phyloP scores from a whole-genome alignment of 2,888 invertebrate species.

The Eugnorisma glareosa region DNA sequence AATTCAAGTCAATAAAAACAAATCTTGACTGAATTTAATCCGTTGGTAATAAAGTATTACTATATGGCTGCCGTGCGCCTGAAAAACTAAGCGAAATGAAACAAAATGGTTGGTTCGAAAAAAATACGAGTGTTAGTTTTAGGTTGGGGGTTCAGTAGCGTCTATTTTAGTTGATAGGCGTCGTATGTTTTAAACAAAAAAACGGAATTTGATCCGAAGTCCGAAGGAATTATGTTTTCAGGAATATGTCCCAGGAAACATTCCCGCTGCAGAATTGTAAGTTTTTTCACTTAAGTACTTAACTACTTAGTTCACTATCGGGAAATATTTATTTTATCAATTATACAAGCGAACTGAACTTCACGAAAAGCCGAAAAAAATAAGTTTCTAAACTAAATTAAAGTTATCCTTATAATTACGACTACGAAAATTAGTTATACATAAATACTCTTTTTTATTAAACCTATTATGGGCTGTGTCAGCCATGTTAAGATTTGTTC shows the following conservation, averaged over 20 bases:
- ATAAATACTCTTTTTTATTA: not conserved
- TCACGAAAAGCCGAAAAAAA: not conserved
- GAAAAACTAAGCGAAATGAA: slow-evolving; percentile 70
- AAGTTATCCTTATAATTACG: not conserved
- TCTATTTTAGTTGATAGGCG: not conserved
- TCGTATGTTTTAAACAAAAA: not conserved
- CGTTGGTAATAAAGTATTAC: slow-evolving; percentile 72
- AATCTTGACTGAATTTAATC: slow-evolving; percentile 69
- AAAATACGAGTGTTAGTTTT: slow-evolving; percentile 46
- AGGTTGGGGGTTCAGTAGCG: slow-evolving; percentile 19
- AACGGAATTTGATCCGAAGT: not conserved
- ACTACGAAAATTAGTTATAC: not conserved
- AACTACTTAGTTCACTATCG: not conserved
- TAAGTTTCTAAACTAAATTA: not conserved
- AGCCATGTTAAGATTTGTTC: not conserved
- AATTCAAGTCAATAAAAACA: slow-evolving; percentile 78
- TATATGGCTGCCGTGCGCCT: slow-evolving; percentile 61
- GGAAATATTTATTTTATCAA: not conserved
- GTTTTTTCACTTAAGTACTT: not conserved
- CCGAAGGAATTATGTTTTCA: not conserved
- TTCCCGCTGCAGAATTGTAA: not conserved
- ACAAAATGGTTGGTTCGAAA: slow-evolving; percentile 72
- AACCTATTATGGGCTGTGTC: not conserved
- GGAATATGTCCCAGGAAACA: not conserved
- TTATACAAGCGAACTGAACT: not conserved